Evolutionary conservation across 2,888 invertebrate genomes (phyloP).

Genomic region (Cryptosula pallasiana): DNA sequence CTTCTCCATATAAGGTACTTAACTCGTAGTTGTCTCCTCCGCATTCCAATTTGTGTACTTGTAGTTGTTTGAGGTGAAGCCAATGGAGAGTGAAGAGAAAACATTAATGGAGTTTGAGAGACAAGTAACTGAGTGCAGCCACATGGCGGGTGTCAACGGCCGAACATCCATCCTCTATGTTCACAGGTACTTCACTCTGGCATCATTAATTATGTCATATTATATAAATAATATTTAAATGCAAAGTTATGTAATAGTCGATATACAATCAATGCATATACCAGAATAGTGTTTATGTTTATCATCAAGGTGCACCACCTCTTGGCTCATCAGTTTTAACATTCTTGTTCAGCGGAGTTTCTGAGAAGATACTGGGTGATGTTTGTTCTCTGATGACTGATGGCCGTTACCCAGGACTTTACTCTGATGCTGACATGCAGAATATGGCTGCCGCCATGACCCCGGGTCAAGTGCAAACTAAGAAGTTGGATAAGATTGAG

Average conservation of each 20-base stretch:
- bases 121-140: constrained; percentile 42
- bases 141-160: constrained; percentile 41
- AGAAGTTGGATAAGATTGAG: constrained; percentile 46
- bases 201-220: no score
- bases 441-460: constrained; percentile 48
- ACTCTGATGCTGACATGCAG: constrained; percentile 43
- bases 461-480: constrained; percentile 48
- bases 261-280: no score
- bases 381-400: constrained; percentile 44
- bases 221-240: no score
- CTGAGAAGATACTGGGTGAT: constrained; percentile 33
- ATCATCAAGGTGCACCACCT: no score
- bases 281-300: no score
- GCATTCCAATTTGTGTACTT: no score
- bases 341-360: constrained; percentile 2
- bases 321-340: no score
- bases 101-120: constrained; percentile 36
- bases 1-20: no score
- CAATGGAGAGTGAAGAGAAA: constrained; percentile 33
- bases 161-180: constrained; percentile 43
- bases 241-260: no score
- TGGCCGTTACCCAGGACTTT: constrained; percentile 47
- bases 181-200: constrained; percentile 37
- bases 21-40: no score
- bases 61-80: constrained; percentile 47